Evolutionary conservation across 2,888 invertebrate genomes (phyloP).

Genomic region (Drosophila emarginata): DNA sequence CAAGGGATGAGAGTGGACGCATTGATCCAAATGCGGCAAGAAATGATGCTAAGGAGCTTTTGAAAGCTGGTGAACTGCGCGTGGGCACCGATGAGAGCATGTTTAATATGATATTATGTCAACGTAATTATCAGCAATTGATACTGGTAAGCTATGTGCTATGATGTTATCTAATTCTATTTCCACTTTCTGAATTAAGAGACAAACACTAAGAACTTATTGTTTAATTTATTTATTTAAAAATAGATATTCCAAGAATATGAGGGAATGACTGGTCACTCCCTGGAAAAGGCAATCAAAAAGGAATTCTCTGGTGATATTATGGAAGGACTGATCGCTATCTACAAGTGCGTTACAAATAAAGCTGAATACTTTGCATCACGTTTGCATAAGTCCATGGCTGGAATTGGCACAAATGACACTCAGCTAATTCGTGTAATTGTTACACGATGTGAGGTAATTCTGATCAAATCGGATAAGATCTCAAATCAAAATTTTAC

Average conservation of each 20-base stretch:
- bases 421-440: conserved; percentile 92
- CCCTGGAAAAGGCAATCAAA: conserved; percentile 90
- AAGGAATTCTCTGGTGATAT: conserved; percentile 92
- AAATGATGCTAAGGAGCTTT: conserved; percentile 90
- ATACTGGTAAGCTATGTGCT: conserved; percentile 72
- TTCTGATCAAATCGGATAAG: background rate
- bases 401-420: conserved; percentile 95
- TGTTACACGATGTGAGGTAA: conserved; percentile 89
- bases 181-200: too few species aligned
- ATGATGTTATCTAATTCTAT: too few species aligned
- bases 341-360: conserved; percentile 91
- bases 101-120: conserved; percentile 92
- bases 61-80: conserved; percentile 87
- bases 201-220: too few species aligned
- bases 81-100: conserved; percentile 93
- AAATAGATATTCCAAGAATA: conserved; percentile 81
- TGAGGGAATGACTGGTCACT: conserved; percentile 88
- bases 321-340: conserved; percentile 90
- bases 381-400: conserved; percentile 93
- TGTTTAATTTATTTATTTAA: too few species aligned
- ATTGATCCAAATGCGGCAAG: conserved; percentile 88
- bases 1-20: conserved; percentile 88
- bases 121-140: conserved; percentile 88
- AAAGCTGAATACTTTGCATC: conserved; percentile 93
- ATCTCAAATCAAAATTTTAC: too few species aligned